Percentiles rank a stretch among this genome's conserved stretches.
phyloP scores from a whole-genome alignment of 2,797 vertebrate genomes.

The Takifugu ocellatus region DNA sequence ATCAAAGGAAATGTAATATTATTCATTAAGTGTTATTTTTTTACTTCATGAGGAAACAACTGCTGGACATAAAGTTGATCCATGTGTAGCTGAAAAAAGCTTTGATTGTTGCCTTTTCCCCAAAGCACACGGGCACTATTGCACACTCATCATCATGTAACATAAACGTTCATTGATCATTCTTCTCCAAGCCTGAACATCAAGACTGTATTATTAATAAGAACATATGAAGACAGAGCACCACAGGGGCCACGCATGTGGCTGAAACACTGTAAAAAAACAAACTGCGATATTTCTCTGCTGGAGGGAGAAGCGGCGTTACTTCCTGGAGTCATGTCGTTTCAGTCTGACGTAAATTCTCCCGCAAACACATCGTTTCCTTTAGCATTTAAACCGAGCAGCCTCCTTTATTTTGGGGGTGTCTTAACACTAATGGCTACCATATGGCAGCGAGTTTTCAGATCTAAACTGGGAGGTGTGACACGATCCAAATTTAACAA shows the following conservation, averaged over 20 bases:
- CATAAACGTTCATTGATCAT: slow-evolving; percentile 38
- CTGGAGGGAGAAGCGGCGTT: not conserved
- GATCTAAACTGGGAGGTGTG: no score
- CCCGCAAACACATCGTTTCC: no score
- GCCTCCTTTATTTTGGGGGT: no score
- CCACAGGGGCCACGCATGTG: not conserved
- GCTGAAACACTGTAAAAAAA: slow-evolving; percentile 6
- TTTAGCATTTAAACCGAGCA: no score
- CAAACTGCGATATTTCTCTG: slow-evolving; percentile 5
- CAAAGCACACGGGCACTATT: slow-evolving; percentile 5
- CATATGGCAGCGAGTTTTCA: no score
- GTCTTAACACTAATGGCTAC: no score
- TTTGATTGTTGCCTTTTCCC: slow-evolving; percentile 6
- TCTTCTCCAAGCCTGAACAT: slow-evolving; percentile 8
- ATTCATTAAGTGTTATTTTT: no score
- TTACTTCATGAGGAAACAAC: no score
- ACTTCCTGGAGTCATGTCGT: no score
- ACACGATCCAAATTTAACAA: no score
- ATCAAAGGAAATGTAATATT: no score
- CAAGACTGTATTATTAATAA: slow-evolving; percentile 35
- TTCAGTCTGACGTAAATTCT: no score
- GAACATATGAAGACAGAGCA: not conserved
- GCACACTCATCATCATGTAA: slow-evolving; percentile 21
- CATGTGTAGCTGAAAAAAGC: not conserved
- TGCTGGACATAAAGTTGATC: not conserved